Conservation (phyloP, 2,113 vertebrate species). For the Gobio gobio region DNA sequence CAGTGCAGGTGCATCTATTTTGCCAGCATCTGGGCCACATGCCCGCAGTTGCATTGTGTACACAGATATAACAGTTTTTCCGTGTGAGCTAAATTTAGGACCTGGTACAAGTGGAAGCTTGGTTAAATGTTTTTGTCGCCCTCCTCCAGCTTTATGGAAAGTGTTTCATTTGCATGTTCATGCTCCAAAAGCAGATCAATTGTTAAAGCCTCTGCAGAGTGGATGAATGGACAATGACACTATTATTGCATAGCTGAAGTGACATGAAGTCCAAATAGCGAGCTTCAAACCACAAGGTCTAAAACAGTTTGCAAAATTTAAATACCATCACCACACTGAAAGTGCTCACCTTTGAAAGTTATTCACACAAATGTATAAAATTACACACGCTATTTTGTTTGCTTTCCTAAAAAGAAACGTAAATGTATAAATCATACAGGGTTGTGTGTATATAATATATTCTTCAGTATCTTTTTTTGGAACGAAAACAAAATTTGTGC, state of each 20-base stretch:
- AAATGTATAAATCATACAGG: no score
- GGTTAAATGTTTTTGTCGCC: constrained; percentile 63
- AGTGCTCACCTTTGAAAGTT: constrained; percentile 43
- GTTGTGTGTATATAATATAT: no score
- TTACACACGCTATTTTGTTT: no score
- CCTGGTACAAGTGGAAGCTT: constrained; percentile 55
- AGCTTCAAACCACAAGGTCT: constrained; percentile 49
- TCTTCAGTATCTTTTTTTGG: no score
- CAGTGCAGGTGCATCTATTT: neutral
- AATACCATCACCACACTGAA: constrained; percentile 57
- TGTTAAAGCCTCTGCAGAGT: constrained; percentile 50
- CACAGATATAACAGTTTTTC: constrained; percentile 30
- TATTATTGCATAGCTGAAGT: constrained; percentile 53
- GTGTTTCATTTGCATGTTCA: constrained; percentile 68
- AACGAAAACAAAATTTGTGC: no score
- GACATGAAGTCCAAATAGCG: constrained; percentile 56
- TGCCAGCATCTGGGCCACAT: neutral
- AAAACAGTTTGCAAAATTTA: constrained; percentile 56
- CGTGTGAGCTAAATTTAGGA: constrained; percentile 54
- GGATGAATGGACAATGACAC: constrained; percentile 64
- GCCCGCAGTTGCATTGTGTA: neutral
- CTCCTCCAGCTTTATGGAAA: constrained; percentile 55
- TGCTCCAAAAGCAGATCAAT: constrained; percentile 57
- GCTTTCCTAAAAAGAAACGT: no score
- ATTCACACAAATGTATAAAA: neutral